Base-by-base conservation (phyloP, 2,888 invertebrate genomes). In the Clostera curtula region DNA sequence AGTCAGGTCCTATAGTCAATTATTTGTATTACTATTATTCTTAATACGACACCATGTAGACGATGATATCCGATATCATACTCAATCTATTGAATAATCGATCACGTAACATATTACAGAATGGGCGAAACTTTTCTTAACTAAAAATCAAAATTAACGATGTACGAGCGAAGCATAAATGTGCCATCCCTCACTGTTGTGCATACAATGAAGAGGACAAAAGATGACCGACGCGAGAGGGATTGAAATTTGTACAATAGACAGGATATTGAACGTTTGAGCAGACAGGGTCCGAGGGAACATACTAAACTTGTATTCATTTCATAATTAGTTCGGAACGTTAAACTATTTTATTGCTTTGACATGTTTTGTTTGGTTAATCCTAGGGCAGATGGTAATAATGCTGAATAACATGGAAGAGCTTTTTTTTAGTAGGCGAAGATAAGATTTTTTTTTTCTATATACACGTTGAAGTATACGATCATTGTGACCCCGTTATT, bases 91-190 rank as follows among this genome's bases (percentile, higher is more conserved):
- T n/a, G n/a, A n/a, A n/a, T n/a, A n/a, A n/a, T n/a, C n/a, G n/a
- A 19, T 19, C 4, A 8, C 5, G 8, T 4, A 18, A 18, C 8
- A 18, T 8, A 18, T 3, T 18, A 18, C 18, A 17, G 7, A 17
- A 8, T 17, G 7, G 25, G 7, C 22, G 14, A 26, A 34, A 20
- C n/a, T 17, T 12, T 11, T 12, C 19, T 7, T 15, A 13, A 42
- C 31, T 10, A 29, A 20, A 18, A 22, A 46, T 47, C 26, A 27
- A 36, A 28, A 47, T 45, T 40, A 43, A 46, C 31, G 36, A 46
- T 25, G 30, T 36, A n/a, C n/a, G n/a, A n/a, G 28, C 25, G 30
- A 20, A 24, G 27, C 22, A 28, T 25, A 22, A 29, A 19, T 16
- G 2, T 14, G 27, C 37, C 15, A 21, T 40, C 27, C 17, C 34